A percentile compares a stretch with the other conserved stretches of the same genome.
These are phyloP conservation scores for Oxytorus armatus DNA, from an alignment of 2,888 invertebrate species.

Conservation along the genomic window DNA sequence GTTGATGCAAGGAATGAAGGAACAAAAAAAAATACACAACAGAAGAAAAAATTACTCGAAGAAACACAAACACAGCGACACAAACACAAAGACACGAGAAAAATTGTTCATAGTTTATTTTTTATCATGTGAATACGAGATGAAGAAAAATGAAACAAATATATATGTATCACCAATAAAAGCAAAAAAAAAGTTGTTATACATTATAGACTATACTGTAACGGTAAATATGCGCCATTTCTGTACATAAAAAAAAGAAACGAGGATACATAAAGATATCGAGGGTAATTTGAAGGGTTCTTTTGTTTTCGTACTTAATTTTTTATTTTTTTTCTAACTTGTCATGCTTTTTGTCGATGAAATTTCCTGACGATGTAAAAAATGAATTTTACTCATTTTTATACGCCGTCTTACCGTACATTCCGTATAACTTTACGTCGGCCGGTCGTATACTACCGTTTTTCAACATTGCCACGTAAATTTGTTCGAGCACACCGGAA, in stretches of 20 bases:
- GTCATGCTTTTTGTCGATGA: background rate
- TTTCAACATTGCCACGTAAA: constrained; percentile 89
- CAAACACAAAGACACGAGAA: constrained; percentile 45
- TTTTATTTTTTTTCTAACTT: constrained; percentile 5
- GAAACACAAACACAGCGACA: constrained; percentile 44
- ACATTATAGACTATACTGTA: constrained; percentile 74
- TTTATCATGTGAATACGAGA: constrained; percentile 88
- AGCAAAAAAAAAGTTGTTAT: constrained; percentile 85
- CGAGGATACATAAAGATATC: constrained; percentile 54
- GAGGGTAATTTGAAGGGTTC: constrained; percentile 38
- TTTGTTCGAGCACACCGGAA: constrained; percentile 89
- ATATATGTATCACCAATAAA: constrained; percentile 86
- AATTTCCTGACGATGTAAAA: background rate
- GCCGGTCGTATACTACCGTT: constrained; percentile 88
- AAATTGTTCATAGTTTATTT: constrained; percentile 89
- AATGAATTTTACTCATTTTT: constrained; percentile 52
- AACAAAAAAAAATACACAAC: constrained; percentile 36
- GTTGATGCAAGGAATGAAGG: constrained; percentile 55
- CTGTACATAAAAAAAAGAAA: constrained; percentile 59
- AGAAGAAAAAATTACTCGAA: constrained; percentile 56
- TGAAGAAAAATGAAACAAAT: constrained; percentile 82
- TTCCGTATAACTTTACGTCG: constrained; percentile 89
- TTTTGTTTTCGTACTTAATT: background rate
- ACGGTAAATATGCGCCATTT: constrained; percentile 56
- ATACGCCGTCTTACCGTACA: constrained; percentile 85